Evolutionary conservation across 1,140 invertebrate species (phyloP), one percentile per base, ranked within the genome.

Genomic region (Trichomalopsis sarcophagae): DNA sequence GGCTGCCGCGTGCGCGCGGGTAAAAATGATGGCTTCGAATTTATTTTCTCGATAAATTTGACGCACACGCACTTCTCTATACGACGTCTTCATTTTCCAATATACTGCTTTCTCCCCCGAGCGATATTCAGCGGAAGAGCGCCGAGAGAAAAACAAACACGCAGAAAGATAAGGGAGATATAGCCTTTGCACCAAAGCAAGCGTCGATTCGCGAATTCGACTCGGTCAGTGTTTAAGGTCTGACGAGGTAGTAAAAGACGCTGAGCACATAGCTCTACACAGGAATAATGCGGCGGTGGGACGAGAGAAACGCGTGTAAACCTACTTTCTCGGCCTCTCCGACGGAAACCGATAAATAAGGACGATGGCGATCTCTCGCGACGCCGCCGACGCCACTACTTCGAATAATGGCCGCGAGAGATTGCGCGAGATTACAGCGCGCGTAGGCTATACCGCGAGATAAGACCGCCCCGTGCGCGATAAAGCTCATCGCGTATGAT

Each of bases 331-430:
- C 75, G 17, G 17, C n/a, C 36, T 6, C 74, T 13, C 36, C 36
- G 10, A 11, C 50, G 30, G 30, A 36, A 74, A 75, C 71, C 50
- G 81, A 23, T 75, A 82, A 82, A 75, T 40, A 73, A 82, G 50
- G 73, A 55, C 50, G 50, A 78, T 78, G 74, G 74, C 74, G 40
- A 76, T 78, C 76, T 78, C n/a, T 33, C 21, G 68, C 23, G 68
- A 11, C 17, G 36, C 30, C 44, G 33, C 33, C 33, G 33, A 71
- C 47, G 30, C 44, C 13, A 82, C 27, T 36, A 74, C 44, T 4
- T 76, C 44, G 30, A 62, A 62, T 62, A 62, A 62, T 50, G 27
- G 4, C 50, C 5, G 33, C 71, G 55, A 30, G 50, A 77, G 27
- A 77, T 50, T 77, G 27, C 55, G 62, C 11, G 36, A 84, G 73